These are phyloP conservation scores for Marmota flaviventris DNA, from an alignment of 2,113 vertebrate genomes.

Conservation along the genomic window DNA sequence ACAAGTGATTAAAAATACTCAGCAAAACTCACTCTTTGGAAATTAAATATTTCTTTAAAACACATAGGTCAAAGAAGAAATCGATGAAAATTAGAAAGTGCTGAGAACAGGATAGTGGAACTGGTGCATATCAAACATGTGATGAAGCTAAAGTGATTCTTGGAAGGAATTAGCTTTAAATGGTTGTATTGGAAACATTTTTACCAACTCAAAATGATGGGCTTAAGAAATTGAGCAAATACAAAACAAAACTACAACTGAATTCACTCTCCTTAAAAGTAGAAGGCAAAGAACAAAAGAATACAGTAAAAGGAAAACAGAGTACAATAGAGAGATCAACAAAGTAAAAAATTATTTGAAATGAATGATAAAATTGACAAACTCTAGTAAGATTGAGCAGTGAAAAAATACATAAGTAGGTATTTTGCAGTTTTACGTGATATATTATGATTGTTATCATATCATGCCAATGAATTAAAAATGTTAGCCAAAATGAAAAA, in stretches of 20 bases:
- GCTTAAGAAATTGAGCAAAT: neutral
- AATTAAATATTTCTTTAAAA: neutral
- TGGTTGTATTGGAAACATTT: neutral
- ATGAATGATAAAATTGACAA: conserved; percentile 24
- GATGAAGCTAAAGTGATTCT: neutral
- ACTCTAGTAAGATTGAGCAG: neutral
- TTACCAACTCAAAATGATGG: neutral
- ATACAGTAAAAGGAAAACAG: neutral
- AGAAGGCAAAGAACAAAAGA: conserved; percentile 1
- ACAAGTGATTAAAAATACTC: conserved; percentile 26
- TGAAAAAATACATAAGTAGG: neutral
- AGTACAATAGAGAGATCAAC: neutral
- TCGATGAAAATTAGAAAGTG: neutral
- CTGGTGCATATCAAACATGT: neutral
- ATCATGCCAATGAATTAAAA: neutral
- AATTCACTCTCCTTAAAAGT: neutral
- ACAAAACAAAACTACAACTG: neutral
- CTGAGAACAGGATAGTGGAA: neutral
- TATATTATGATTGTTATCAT: neutral
- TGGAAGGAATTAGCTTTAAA: neutral
- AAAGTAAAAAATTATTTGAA: conserved; percentile 16
- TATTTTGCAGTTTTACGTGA: neutral
- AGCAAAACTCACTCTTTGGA: neutral
- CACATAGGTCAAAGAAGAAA: neutral
- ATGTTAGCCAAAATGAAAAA: neutral